Base-by-base conservation (phyloP, 2,113 vertebrate genomes). In the Malurus melanocephalus region DNA sequence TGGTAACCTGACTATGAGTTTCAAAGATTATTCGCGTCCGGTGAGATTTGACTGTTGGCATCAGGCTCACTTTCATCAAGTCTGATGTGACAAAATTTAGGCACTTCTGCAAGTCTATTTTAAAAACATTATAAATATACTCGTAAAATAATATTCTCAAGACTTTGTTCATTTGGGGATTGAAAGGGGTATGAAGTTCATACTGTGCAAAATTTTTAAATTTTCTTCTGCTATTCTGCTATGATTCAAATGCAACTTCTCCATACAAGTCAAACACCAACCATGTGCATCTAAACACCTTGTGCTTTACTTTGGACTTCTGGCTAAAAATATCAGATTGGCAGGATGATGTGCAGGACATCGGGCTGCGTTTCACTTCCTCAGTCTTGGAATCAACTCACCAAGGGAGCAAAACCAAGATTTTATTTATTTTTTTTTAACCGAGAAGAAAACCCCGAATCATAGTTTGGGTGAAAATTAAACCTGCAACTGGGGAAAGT, bases 31-130 rank as follows among this genome's bases (percentile, higher is more conserved):
- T 88, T 96, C 23, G 38, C 77, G 93, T 95, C 91, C 2, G 87
- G 89, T 94, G 88, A 95, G 93, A 96, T 96, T 91, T 94, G 93
- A 96, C 93, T 91, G 82, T 96, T 95, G 97, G 96, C 97, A 94
- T 97, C 95, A 96, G 96, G 95, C 95, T 97, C 81, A 92, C 91
- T 84, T 97, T 93, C 95, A 96, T 97, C 97, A 96, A 97, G 96
- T 97, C 97, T 97, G 97, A 97, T 97, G 97, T 97, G 97, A 97
- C 97, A 98, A 98, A 98, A 98, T 98, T 98, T 98, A 98, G 98
- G 98, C 98, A 98, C 98, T 98, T 98, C 97, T 98, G 97, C 98
- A 98, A 98, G 97, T 98, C 97, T 97, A 96, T 97, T 97, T 97
- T 97, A 98, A 97, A 98, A 98, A 98, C 96, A 95, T 97, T 97